phyloP scores from a whole-genome alignment of 2,888 invertebrate species.

The Lepidocyrtinus sp. region DNA sequence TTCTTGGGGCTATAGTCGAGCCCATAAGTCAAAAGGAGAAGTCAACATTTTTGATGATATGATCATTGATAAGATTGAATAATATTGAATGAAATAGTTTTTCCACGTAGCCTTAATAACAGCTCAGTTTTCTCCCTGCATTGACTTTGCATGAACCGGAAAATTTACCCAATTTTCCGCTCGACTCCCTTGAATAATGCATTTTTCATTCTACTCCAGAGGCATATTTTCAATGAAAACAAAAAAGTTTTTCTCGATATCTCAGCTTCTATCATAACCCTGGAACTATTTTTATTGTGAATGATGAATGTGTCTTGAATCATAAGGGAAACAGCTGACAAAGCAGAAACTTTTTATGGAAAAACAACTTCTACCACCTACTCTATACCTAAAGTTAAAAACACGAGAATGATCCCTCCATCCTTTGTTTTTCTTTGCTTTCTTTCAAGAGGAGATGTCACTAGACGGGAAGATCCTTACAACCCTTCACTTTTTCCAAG shows the following conservation, averaged over 20 bases:
- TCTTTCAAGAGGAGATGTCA: not conserved
- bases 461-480: not conserved
- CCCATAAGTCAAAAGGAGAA: no score
- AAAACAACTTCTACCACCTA: no score
- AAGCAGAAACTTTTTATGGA: not conserved
- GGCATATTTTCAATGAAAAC: slow-evolving; percentile 5
- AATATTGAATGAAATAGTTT: not conserved
- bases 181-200: slow-evolving; percentile 3
- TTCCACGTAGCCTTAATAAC: not conserved
- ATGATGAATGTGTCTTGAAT: slow-evolving; percentile 2
- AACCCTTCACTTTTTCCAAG: not conserved
- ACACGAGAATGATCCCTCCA: not conserved
- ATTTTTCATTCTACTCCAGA: not conserved
- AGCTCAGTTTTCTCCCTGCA: not conserved
- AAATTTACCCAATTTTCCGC: slow-evolving; percentile 6
- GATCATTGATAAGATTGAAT: not conserved
- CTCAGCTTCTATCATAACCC: not conserved
- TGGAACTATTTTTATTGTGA: not conserved
- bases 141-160: slow-evolving; percentile 6
- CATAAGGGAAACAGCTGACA: not conserved
- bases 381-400: no score
- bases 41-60: no score
- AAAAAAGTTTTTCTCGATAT: slow-evolving; percentile 4
- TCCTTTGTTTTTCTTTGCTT: slow-evolving; percentile 2
- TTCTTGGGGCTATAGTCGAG: no score